A percentile compares a stretch with the other conserved stretches of the same genome.
phyloP scores from a whole-genome alignment of 1,140 invertebrate genomes.

The Cataglyphis hispanica region DNA sequence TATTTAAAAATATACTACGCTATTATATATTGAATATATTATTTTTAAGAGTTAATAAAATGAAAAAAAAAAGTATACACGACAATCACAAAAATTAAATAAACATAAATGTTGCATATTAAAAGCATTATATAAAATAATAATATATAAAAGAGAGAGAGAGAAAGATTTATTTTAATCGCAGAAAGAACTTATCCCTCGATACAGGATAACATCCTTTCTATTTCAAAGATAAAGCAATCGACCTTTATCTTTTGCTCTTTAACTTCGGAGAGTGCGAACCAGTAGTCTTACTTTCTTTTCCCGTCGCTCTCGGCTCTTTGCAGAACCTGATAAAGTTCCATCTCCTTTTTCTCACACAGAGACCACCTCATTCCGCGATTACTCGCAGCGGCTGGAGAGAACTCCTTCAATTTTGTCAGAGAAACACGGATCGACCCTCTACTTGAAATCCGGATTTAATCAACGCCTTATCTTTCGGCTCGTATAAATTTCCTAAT shows the following conservation, averaged over 20 bases:
- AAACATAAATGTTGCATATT: background rate
- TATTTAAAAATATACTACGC: constrained; percentile 22
- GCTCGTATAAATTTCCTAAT: constrained; percentile 72
- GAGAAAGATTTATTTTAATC: constrained; percentile 72
- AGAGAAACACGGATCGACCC: constrained; percentile 43
- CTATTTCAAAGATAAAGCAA: constrained; percentile 71
- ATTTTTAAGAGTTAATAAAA: background rate
- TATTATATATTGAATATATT: background rate
- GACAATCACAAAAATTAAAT: constrained; percentile 1
- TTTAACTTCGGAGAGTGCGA: constrained; percentile 51
- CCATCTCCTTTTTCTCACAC: constrained; percentile 19
- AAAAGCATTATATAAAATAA: background rate
- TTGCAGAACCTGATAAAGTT: constrained; percentile 68
- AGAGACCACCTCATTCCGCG: constrained; percentile 48
- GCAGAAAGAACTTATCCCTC: constrained; percentile 52
- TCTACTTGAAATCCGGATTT: constrained; percentile 52
- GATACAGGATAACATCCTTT: constrained; percentile 65
- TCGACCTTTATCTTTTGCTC: constrained; percentile 63
- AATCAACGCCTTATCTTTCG: constrained; percentile 61
- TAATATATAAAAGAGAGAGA: background rate
- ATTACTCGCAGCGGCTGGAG: constrained; percentile 63
- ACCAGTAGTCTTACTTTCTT: constrained; percentile 69
- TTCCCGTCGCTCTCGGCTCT: constrained; percentile 48
- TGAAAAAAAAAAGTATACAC: background rate
- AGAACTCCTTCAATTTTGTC: constrained; percentile 74